phyloP scores from a whole-genome alignment of 2,797 vertebrate species.

The Malurus leucopterus region DNA sequence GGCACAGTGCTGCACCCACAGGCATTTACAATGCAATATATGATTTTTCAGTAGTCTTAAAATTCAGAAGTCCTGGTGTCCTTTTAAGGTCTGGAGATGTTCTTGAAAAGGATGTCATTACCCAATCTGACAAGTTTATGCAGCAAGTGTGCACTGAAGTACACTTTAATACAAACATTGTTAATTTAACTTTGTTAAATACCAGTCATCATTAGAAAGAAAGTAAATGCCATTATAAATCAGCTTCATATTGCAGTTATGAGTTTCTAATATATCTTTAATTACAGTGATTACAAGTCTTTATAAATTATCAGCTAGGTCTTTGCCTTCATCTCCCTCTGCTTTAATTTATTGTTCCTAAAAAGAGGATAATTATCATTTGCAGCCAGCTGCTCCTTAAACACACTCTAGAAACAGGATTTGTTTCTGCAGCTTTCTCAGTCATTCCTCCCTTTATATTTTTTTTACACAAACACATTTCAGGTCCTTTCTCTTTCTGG shows the following conservation, averaged over 20 bases:
- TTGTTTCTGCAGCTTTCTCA: background rate
- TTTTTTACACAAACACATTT: background rate
- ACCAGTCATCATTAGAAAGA: background rate
- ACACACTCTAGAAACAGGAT: background rate
- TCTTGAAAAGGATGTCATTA: background rate
- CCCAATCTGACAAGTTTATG: background rate
- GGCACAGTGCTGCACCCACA: background rate
- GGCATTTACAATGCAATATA: background rate
- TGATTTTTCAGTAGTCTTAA: background rate
- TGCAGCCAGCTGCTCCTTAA: slow-evolving; percentile 3
- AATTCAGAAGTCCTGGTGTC: background rate
- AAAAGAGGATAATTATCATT: slow-evolving; percentile 6
- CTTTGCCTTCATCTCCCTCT: slow-evolving; percentile 4
- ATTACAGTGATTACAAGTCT: background rate
- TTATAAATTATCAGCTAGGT: slow-evolving; percentile 5
- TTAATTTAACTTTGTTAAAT: background rate
- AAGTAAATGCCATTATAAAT: slow-evolving; percentile 2
- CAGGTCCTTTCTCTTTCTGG: background rate
- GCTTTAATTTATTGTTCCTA: slow-evolving; percentile 29
- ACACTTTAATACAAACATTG: background rate
- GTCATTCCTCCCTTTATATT: background rate
- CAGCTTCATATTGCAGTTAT: background rate
- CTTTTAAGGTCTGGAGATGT: background rate
- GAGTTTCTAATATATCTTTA: slow-evolving; percentile 22
- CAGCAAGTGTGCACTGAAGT: background rate